These are phyloP conservation scores for Panagrolaimus sp. DNA, from an alignment of 1,140 invertebrate genomes.

Conservation along the genomic window DNA sequence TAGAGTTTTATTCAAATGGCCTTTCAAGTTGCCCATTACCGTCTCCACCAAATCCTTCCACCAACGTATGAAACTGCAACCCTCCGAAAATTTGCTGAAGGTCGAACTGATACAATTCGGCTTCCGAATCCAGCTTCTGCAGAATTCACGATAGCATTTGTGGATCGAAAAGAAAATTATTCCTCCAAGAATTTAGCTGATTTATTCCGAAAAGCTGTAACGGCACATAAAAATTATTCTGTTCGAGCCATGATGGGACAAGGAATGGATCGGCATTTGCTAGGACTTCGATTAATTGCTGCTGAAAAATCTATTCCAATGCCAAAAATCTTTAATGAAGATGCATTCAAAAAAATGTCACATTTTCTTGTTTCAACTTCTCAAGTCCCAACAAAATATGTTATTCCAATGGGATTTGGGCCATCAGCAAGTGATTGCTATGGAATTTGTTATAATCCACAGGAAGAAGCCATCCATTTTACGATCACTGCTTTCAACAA, in stretches of 20 bases:
- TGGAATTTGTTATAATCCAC: slow-evolving; percentile 63
- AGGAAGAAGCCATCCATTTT: slow-evolving; percentile 59
- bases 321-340: slow-evolving; percentile 37
- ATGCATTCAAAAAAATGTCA: slow-evolving; percentile 38
- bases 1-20: slow-evolving; percentile 81
- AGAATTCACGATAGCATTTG: slow-evolving; percentile 41
- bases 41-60: slow-evolving; percentile 60
- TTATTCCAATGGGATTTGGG: slow-evolving; percentile 60
- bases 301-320: slow-evolving; percentile 38
- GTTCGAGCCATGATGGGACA: slow-evolving; percentile 64
- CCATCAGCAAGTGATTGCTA: slow-evolving; percentile 62
- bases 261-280: slow-evolving; percentile 65
- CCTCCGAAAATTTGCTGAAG: slow-evolving; percentile 63
- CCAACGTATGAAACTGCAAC: slow-evolving; percentile 65
- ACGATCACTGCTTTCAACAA: slow-evolving; percentile 60
- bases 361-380: slow-evolving; percentile 56
- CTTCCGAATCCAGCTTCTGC: slow-evolving; percentile 60
- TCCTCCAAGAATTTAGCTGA: not conserved
- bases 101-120: slow-evolving; percentile 65
- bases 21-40: slow-evolving; percentile 78
- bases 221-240: slow-evolving; percentile 75
- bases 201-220: slow-evolving; percentile 65
- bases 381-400: slow-evolving; percentile 58
- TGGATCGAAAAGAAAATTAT: not conserved
- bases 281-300: slow-evolving; percentile 62